A percentile compares a stretch with the other conserved stretches of the same genome.
Evolutionary conservation across 1,140 invertebrate species (phyloP).

Genomic region (Cataglyphis hispanica): DNA sequence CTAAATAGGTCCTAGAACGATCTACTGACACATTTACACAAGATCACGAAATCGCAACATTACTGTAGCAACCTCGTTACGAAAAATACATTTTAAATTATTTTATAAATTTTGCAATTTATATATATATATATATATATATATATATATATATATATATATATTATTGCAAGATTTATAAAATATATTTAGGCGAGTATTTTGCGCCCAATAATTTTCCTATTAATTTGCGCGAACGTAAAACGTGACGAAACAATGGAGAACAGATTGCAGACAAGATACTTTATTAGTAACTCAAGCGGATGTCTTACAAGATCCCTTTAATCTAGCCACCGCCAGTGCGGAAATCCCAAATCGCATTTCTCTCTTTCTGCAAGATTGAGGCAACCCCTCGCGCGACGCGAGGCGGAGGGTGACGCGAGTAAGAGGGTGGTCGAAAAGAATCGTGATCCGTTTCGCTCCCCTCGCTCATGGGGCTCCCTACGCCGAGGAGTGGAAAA

Average conservation of each 20-base stretch:
- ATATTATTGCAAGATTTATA: too few species aligned
- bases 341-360: slow-evolving; percentile 56
- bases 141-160: too few species aligned
- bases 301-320: slow-evolving; percentile 55
- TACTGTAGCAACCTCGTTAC: not conserved
- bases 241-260: not conserved
- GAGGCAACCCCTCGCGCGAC: slow-evolving; percentile 6
- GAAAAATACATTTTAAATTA: not conserved
- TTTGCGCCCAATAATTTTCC: not conserved
- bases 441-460: slow-evolving; percentile 47
- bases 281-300: slow-evolving; percentile 47
- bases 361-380: slow-evolving; percentile 53
- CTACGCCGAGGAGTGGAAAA: not conserved
- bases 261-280: slow-evolving; percentile 36
- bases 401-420: not conserved
- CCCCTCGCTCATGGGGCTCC: slow-evolving; percentile 30
- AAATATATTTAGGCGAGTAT: not conserved
- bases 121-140: too few species aligned
- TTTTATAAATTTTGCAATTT: not conserved
- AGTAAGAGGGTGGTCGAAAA: slow-evolving; percentile 42
- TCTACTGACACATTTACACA: not conserved
- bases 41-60: not conserved
- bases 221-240: slow-evolving; percentile 12
- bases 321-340: slow-evolving; percentile 54
- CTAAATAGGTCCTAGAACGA: slow-evolving; percentile 33